Conservation (phyloP, 2,888 invertebrate genomes). For the Phyllotreta cruciferae region DNA sequence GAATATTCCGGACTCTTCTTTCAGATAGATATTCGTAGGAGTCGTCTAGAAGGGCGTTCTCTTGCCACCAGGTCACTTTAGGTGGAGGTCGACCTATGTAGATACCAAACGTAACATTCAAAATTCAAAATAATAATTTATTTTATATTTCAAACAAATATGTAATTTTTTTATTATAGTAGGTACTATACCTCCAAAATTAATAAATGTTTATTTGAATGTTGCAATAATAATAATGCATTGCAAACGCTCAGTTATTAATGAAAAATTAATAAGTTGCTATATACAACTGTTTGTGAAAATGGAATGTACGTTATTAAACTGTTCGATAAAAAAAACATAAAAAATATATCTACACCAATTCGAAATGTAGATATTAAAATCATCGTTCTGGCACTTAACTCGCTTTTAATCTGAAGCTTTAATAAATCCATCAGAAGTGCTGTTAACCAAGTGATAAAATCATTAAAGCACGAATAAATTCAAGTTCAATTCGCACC, state of each 20-base stretch:
- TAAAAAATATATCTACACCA: background rate
- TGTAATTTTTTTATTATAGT: background rate
- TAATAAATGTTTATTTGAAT: too few species aligned
- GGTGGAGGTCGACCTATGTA: conserved; percentile 75
- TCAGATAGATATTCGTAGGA: conserved; percentile 72
- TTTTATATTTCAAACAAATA: background rate
- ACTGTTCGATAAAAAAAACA: too few species aligned
- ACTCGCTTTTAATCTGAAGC: conserved; percentile 7
- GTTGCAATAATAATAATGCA: too few species aligned
- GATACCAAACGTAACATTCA: background rate
- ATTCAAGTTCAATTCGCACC: conserved; percentile 23
- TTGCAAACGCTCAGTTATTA: too few species aligned
- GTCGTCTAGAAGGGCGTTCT: conserved; percentile 74
- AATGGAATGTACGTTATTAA: too few species aligned
- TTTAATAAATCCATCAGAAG: conserved; percentile 23
- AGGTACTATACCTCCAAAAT: too few species aligned
- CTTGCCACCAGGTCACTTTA: conserved; percentile 80
- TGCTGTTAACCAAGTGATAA: conserved; percentile 28
- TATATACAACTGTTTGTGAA: too few species aligned
- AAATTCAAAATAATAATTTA: background rate
- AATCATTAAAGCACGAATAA: conserved; percentile 25
- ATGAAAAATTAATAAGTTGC: too few species aligned
- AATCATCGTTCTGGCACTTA: conserved; percentile 2
- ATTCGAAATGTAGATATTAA: conserved; percentile 1
- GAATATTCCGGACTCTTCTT: conserved; percentile 72